Base-by-base conservation (phyloP, 2,797 vertebrate species). In the Centroberyx gerrardi region DNA sequence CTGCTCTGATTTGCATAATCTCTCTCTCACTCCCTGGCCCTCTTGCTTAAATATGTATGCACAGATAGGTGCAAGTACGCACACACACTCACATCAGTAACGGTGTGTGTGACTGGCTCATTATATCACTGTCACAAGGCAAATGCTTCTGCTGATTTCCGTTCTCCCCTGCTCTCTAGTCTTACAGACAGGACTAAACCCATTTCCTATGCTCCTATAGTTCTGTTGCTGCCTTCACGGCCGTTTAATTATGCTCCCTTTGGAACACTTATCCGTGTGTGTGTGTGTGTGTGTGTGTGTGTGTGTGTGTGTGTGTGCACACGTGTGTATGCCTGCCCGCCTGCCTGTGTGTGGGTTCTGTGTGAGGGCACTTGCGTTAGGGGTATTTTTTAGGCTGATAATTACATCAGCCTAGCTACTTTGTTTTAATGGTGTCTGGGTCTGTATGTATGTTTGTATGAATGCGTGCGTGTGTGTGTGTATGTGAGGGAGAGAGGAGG, bases 81-180 rank as follows among this genome's bases (percentile, higher is more conserved):
- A 68, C n/a, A 79, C 52, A 60, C 53, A 76, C 65, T 42, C 69
- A 59, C 53, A 62, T 17, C 40, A 13, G 15, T 38, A 27, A 1
- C 13, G 54, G 22, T 36, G 48, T 28, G 6, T 68, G 62, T 74
- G 53, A 67, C 68, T 69, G n/a, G 67, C 63, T 79, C 68, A 82
- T 82, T 80, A 75, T 82, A 36, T 80, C 9, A 9, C 62, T 82
- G 52, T 75, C 22, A 65, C 27, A 80, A 76, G 46, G 42, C 56
- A 62, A 59, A 83, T 71, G 48, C 53, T 52, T 78, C 31, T 49
- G 49, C 74, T 84, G 74, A 80, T 71, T 73, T 72, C 42, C 13
- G 22, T 40, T 69, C 56, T 77, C 53, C 28, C 52, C 33, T 38
- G 49, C 56, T 51, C 36, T 53, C 62, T 66, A 52, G 12, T 79